phyloP scores from a whole-genome alignment of 2,797 vertebrate genomes.

The Anniella stebbinsi region DNA sequence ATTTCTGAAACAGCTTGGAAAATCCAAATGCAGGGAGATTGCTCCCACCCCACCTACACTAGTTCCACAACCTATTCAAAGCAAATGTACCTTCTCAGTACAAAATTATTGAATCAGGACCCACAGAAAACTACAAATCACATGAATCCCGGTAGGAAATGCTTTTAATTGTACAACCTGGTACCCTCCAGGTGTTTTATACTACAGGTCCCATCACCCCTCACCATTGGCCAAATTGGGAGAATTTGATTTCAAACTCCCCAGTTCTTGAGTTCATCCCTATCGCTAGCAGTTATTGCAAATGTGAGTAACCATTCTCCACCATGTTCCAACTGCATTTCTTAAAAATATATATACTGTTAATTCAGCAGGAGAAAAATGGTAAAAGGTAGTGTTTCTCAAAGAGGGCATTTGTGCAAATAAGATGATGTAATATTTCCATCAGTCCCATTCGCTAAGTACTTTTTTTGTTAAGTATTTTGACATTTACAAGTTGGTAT shows the following conservation, averaged over 20 bases:
- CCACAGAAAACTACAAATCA: not conserved
- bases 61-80: not conserved
- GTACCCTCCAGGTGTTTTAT: not conserved
- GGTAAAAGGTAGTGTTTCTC: not conserved
- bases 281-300: not conserved
- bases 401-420: not conserved
- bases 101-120: not conserved
- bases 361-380: not conserved
- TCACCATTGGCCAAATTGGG: too few relatives aligned
- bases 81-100: not conserved
- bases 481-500: constrained; percentile 22
- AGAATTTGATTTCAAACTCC: not conserved
- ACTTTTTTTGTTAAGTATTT: constrained; percentile 12
- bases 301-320: too few relatives aligned
- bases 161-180: not conserved
- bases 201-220: too few relatives aligned
- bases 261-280: not conserved
- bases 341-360: not conserved
- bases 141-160: not conserved
- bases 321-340: not conserved
- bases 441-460: constrained; percentile 27
- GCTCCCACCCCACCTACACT: not conserved
- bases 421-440: not conserved
- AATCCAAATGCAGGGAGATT: not conserved
- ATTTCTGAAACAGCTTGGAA: not conserved